phyloP scores from a whole-genome alignment of 2,888 invertebrate genomes.

The Crepidodera aurea region DNA sequence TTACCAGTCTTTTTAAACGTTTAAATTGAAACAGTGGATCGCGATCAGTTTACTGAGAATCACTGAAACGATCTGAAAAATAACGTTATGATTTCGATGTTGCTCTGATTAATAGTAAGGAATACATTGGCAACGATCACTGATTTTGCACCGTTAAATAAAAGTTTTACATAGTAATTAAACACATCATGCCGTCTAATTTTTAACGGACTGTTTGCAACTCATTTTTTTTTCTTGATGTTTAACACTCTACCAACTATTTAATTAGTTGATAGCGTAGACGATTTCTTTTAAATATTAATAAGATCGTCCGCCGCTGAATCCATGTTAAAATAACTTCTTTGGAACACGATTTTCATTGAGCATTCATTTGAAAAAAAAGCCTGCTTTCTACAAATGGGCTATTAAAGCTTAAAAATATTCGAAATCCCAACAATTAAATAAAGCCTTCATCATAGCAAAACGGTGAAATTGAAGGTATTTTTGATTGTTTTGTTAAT shows the following conservation, averaged over 20 bases:
- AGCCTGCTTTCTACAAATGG: too few species aligned
- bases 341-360: too few species aligned
- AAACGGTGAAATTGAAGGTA: too few species aligned
- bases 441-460: too few species aligned
- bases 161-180: slow-evolving; percentile 30
- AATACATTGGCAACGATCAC: slow-evolving; percentile 50
- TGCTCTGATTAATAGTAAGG: slow-evolving; percentile 41
- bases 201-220: slow-evolving; percentile 27
- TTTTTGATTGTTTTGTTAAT: too few species aligned
- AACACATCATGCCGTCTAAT: slow-evolving; percentile 29
- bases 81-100: slow-evolving; percentile 28
- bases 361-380: too few species aligned
- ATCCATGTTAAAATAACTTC: too few species aligned
- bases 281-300: not conserved
- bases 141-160: slow-evolving; percentile 51
- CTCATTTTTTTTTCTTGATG: slow-evolving; percentile 19
- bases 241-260: not conserved
- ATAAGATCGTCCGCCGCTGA: slow-evolving; percentile 5
- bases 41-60: not conserved
- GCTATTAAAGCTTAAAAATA: too few species aligned
- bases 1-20: not conserved
- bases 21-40: not conserved
- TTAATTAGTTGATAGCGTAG: not conserved
- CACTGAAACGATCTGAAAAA: slow-evolving; percentile 31
- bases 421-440: too few species aligned